Evolutionary conservation across 2,113 vertebrate species (phyloP), one percentile per base, ranked within the genome.

Genomic region (Pedionomus torquatus): DNA sequence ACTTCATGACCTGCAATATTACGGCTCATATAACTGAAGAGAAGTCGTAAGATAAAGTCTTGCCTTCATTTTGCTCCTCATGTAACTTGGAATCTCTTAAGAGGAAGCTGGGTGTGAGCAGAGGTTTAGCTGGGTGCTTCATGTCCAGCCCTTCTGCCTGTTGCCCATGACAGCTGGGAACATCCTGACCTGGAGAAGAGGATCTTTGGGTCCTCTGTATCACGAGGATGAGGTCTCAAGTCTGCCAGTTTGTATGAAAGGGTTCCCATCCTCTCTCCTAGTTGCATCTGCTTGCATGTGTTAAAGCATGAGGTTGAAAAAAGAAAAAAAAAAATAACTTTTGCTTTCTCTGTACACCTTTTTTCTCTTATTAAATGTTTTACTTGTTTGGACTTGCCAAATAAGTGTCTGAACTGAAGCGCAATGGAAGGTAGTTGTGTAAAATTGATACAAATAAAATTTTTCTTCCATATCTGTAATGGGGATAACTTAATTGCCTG

Each of bases 151-250:
- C 66, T 71, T 17, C 20, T 71, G 31, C 37, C 24, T 2, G 4
- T 6, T 0, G 10, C 52, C 13, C 3, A 44, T 43, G 41, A 43
- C 10, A 43, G 1, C 13, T 41, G 60, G 44, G 41, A 57, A 13
- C 21, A 7, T 20, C 46, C 35, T 51, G 58, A 24, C 55, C 21
- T 17, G 33, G 15, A 10, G 39, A 52, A 11, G 10, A 52, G 11
- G 10, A 5, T 39, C 16, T 41, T 2, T 1, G 41, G 9, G 26
- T 44, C 5, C 35, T 33, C 39, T 0, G 0, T 5, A 5, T 55
- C 7, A 5, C 60, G 4, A 35, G 39, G 65, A 6, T 26, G 35
- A 37, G 35, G 33, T 25, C 41, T 5, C 13, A 61, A 16, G 2
- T n/a, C n/a, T 7, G 30, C 25, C n/a, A 19, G 17, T 2, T 41